These are phyloP conservation scores for Eulemur rubriventer DNA, from an alignment of 2,797 vertebrate species.

Conservation along the genomic window DNA sequence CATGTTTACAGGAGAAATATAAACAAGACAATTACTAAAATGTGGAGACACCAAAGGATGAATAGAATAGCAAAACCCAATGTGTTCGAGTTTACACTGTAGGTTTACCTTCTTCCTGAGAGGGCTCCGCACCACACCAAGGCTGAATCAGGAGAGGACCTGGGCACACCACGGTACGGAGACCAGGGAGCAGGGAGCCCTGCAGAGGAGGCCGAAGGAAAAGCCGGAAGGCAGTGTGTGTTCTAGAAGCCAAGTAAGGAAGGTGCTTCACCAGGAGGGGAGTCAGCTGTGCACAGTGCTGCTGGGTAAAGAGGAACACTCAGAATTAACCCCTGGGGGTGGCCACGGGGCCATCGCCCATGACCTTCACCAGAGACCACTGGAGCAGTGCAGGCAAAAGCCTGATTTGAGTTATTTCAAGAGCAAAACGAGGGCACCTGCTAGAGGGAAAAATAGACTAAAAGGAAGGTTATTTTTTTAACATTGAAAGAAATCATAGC, in stretches of 20 bases:
- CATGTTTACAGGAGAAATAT: background rate
- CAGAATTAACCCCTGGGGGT: background rate
- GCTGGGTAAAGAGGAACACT: background rate
- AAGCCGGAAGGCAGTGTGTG: too few relatives aligned
- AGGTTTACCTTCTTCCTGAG: background rate
- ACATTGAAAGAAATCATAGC: background rate
- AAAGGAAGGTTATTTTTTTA: background rate
- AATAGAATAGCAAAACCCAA: rapidly evolving
- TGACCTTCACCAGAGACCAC: background rate
- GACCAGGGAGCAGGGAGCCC: background rate
- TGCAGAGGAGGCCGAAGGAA: too few relatives aligned
- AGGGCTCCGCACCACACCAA: background rate
- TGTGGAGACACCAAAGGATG: background rate
- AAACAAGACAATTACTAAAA: background rate
- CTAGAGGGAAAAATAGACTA: background rate
- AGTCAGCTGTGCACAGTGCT: too few relatives aligned
- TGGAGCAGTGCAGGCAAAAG: background rate
- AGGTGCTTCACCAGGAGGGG: background rate
- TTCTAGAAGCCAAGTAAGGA: background rate
- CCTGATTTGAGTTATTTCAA: background rate
- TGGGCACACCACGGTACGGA: too few relatives aligned
- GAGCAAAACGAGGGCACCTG: background rate
- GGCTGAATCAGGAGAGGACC: background rate
- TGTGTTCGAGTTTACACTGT: rapidly evolving
- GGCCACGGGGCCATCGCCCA: too few relatives aligned